Evolutionary conservation across 2,888 invertebrate species (phyloP), one percentile per base, ranked within the genome.

Genomic region (Deilephila elpenor): DNA sequence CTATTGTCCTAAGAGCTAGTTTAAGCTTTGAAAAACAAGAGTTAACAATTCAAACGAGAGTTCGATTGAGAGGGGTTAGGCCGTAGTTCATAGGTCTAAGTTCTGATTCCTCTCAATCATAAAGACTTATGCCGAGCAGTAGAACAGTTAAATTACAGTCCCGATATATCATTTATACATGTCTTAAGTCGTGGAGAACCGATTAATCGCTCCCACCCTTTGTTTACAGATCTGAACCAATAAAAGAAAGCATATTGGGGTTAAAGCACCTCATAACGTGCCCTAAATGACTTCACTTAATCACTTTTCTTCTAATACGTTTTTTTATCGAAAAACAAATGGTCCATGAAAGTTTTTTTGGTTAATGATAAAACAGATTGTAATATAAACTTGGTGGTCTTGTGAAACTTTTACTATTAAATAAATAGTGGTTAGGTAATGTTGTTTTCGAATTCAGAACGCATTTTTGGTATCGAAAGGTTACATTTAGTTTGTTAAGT

Each of bases 281-380:
- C 44, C 14, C 25, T 29, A 67, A 67, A 67, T 67, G 44, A 51
- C 67, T 51, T 64, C 37, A 37, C 19, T 61, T 64, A 64, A 64
- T 67, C 67, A 67, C 67, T 67, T 67, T 67, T 51, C 25, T 67
- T 25, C 25, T 20, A 67, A 51, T 51, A 67, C 67, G 25, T 25
- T 51, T 67, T 67, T 51, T 67, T 64, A 64, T 51, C 44, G 34
- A 37, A 11, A 20, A 44, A 37, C 37, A 44, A 64, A 64, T 64
- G 64, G 11, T 44, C 44, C 17, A 51, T 6, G 25, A 51, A 51
- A 44, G 44, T 62, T 64, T 37, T 56, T 37, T 37, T 37, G 64
- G 64, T 67, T 67, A 67, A 67, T n/a, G 64, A 61, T 32, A 61
- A n/a, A 64, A 44, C 11, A 64, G 64, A 44, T 25, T 44, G 67